Base-by-base conservation (phyloP, 1,140 invertebrate genomes). In the Eubasilissa regina region DNA sequence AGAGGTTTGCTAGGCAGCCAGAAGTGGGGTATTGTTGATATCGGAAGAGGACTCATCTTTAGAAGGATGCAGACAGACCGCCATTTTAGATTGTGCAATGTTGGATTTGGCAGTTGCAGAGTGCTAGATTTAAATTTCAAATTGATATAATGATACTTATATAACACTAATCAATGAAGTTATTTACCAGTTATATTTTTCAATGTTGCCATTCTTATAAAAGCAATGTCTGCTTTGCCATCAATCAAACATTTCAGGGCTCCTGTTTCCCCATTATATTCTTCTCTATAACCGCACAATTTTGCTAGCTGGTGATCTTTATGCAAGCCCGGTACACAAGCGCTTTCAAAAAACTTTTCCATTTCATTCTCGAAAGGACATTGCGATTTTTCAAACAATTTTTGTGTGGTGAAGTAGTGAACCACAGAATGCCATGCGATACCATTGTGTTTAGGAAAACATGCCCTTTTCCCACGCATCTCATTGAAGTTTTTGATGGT, bases 191-290 rank as follows among this genome's bases (percentile, higher is more conserved):
- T 85, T 80, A 90, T 91, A 84, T 93, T 92, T 58, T 93, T 90
- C 51, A 94, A 92, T 4, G 92, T 92, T 58, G 91, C 92, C 74
- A 92, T 89, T 74, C 94, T 94, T 0, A 97, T 89, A 86, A 98
- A 98, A 0, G 96, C 96, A 0, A 98, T 95, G 85, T 98, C 95
- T 25, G 92, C 96, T 19, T 89, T 90, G 15, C 92, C 93, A 84
- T 94, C 93, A n/a, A 93, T 90, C 9, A 99, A 88, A 85, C 96
- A 97, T 80, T 93, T 89, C 70, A 98, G 91, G 3, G 96, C 94
- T 3, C 94, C 91, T 80, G 90, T 85, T 75, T 92, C 90, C 3
- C 90, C 91, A 64, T 85, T 84, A 72, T 90, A 88, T 21, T 83
- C 82, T 12, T 81, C 56, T 0, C 85, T 86, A 6, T 86, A 88